Conservation (phyloP, 2,113 vertebrate species). For the Dendrocopos noguchii region DNA sequence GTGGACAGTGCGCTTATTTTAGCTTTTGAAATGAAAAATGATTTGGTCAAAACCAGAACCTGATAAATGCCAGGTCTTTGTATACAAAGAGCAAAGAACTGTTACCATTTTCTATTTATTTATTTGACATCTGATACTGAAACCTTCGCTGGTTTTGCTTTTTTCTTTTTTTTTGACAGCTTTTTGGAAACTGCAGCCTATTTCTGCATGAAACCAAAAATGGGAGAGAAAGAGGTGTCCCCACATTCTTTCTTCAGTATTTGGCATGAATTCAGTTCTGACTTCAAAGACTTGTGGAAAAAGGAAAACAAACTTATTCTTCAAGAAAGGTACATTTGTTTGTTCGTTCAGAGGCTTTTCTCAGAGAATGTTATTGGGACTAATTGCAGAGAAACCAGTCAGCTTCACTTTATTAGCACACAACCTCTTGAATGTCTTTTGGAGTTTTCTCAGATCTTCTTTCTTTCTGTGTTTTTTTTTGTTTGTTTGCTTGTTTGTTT, state of each 20-base stretch:
- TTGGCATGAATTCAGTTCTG: conserved; percentile 97
- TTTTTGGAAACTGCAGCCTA: conserved; percentile 92
- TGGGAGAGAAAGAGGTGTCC: conserved; percentile 94
- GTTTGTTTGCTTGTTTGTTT: too few relatives aligned
- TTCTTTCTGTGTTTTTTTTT: too few relatives aligned
- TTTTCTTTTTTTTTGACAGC: conserved; percentile 75
- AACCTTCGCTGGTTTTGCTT: conserved; percentile 17
- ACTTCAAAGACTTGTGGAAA: conserved; percentile 98
- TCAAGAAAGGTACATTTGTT: conserved; percentile 88
- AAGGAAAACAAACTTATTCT: conserved; percentile 95
- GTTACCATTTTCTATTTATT: not conserved
- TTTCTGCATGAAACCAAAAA: conserved; percentile 93
- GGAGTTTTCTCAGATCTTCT: not conserved
- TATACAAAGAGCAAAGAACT: not conserved
- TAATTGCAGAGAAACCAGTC: not conserved
- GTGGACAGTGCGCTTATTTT: not conserved
- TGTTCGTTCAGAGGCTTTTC: conserved; percentile 67
- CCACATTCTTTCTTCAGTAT: conserved; percentile 91
- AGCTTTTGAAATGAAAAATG: not conserved
- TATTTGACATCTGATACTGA: conserved; percentile 24
- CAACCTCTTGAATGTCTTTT: not conserved
- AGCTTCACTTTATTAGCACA: conserved; percentile 2
- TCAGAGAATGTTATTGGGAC: conserved; percentile 4
- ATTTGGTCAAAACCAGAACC: not conserved
- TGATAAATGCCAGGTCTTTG: not conserved